These are phyloP conservation scores for Tetramorium bicarinatum DNA, from an alignment of 2,888 invertebrate genomes.

Conservation along the genomic window DNA sequence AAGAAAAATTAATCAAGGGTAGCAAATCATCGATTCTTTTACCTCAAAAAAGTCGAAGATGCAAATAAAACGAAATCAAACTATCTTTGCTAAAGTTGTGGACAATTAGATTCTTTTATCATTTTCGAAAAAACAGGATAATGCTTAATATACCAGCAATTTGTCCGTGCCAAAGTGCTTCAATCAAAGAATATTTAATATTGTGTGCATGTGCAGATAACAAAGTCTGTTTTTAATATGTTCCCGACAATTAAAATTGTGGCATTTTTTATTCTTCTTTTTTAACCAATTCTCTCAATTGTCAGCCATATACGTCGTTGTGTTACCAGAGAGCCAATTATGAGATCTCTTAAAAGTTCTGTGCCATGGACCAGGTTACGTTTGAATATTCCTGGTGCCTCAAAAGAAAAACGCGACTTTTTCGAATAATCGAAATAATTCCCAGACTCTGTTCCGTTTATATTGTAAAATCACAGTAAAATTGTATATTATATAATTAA, in stretches of 20 bases:
- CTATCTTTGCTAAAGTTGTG: conserved; percentile 28
- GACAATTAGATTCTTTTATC: conserved; percentile 21
- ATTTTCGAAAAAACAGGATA: conserved; percentile 37
- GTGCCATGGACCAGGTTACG: conserved; percentile 73
- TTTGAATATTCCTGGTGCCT: conserved; percentile 67
- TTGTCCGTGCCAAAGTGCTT: conserved; percentile 77
- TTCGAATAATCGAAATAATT: conserved; percentile 60
- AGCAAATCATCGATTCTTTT: conserved; percentile 62
- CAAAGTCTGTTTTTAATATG: conserved; percentile 50
- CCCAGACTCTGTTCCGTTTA: conserved; percentile 77
- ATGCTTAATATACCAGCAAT: conserved; percentile 63
- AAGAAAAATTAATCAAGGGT: conserved; percentile 63
- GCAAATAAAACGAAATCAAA: conserved; percentile 58
- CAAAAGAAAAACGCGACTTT: conserved; percentile 56
- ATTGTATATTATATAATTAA: conserved; percentile 81
- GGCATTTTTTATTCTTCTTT: conserved; percentile 50
- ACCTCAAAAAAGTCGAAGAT: conserved; percentile 35
- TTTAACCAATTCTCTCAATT: conserved; percentile 64
- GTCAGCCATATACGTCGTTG: conserved; percentile 67
- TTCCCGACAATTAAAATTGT: conserved; percentile 49
- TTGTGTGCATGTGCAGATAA: conserved; percentile 28
- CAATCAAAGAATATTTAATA: conserved; percentile 63
- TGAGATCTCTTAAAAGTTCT: conserved; percentile 66
- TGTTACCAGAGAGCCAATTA: conserved; percentile 70
- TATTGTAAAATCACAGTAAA: conserved; percentile 81